Percentiles rank a stretch among this genome's conserved stretches.
Conservation (phyloP, 2,888 invertebrate species). For the Uropetala carovei region DNA sequence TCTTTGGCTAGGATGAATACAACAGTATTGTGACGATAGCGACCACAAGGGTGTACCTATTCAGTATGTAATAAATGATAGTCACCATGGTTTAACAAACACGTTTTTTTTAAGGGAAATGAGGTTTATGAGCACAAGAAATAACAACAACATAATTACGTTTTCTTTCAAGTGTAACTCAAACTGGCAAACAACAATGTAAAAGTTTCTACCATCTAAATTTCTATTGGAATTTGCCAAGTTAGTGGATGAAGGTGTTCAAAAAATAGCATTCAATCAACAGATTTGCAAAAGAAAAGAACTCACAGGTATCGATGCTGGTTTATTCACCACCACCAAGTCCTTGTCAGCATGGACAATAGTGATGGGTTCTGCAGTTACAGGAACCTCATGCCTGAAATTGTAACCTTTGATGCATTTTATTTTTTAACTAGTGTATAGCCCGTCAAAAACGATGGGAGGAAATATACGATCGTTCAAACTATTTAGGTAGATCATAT, state of each 20-base stretch:
- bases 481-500: too few relatives aligned
- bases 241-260: too few relatives aligned
- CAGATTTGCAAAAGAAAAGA: slow-evolving; percentile 77
- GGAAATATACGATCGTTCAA: too few relatives aligned
- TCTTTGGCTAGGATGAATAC: slow-evolving; percentile 97
- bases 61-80: not conserved
- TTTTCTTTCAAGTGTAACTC: too few relatives aligned
- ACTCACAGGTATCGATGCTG: slow-evolving; percentile 99
- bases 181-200: too few relatives aligned
- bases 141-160: too few relatives aligned
- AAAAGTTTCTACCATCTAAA: too few relatives aligned
- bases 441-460: too few relatives aligned
- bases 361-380: slow-evolving; percentile 96
- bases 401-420: slow-evolving; percentile 34
- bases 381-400: slow-evolving; percentile 98
- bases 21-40: slow-evolving; percentile 98
- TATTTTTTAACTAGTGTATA: not conserved
- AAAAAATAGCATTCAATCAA: too few relatives aligned
- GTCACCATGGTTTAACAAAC: not conserved
- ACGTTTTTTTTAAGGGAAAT: not conserved
- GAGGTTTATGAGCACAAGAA: too few relatives aligned
- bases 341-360: slow-evolving; percentile 99
- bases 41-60: slow-evolving; percentile 98
- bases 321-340: slow-evolving; percentile 99
- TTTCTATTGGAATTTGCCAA: too few relatives aligned